Conservation (phyloP, 2,888 invertebrate genomes). For the Gymnosoma rotundatum region DNA sequence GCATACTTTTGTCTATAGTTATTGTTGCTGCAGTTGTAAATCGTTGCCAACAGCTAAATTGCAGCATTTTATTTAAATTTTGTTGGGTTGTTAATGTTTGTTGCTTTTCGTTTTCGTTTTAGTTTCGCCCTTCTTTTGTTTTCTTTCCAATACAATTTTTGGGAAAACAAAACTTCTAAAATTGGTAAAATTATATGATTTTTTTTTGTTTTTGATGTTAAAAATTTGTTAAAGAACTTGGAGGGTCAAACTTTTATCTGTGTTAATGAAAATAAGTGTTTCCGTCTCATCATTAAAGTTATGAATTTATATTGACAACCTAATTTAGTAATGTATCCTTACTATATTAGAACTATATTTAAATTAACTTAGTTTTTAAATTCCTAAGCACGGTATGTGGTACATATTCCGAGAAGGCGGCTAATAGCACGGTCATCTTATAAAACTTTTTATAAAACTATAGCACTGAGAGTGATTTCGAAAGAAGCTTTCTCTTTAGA, state of each 20-base stretch:
- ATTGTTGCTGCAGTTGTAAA: slow-evolving; percentile 66
- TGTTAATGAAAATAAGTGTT: slow-evolving; percentile 51
- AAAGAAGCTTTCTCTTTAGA: too few relatives aligned
- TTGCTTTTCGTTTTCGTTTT: slow-evolving; percentile 5
- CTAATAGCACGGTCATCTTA: too few relatives aligned
- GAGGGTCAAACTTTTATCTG: slow-evolving; percentile 33
- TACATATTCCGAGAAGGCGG: too few relatives aligned
- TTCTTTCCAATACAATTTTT: slow-evolving; percentile 28
- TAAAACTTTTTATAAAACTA: too few relatives aligned
- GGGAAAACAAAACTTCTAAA: slow-evolving; percentile 32
- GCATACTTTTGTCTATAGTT: slow-evolving; percentile 51
- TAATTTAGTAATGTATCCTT: too few relatives aligned
- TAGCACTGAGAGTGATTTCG: too few relatives aligned
- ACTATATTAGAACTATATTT: too few relatives aligned
- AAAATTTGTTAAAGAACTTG: slow-evolving; percentile 67
- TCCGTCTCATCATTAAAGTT: not conserved
- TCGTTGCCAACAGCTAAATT: slow-evolving; percentile 72
- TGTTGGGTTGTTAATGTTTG: slow-evolving; percentile 56
- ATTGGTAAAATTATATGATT: slow-evolving; percentile 60
- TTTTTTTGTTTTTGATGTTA: slow-evolving; percentile 49
- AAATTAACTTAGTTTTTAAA: not conserved
- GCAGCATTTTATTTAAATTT: slow-evolving; percentile 71
- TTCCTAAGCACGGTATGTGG: too few relatives aligned
- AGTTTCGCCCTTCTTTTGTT: slow-evolving; percentile 6
- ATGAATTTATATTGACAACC: not conserved